phyloP scores from a whole-genome alignment of 2,113 vertebrate genomes.

The Shinisaurus crocodilurus region DNA sequence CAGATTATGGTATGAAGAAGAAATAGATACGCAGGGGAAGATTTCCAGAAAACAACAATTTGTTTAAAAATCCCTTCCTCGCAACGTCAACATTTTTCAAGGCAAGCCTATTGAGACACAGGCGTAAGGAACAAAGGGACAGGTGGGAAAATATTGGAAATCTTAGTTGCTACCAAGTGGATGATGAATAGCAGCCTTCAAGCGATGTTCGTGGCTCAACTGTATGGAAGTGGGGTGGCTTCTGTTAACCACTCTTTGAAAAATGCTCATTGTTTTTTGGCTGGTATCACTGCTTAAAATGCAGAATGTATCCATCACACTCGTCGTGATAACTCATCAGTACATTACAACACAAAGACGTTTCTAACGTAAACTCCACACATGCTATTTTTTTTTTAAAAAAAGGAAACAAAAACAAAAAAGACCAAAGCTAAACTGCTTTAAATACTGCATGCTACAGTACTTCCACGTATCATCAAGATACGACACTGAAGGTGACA shows the following conservation, averaged over 20 bases:
- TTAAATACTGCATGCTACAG: conserved; percentile 92
- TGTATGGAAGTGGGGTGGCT: conserved; percentile 56
- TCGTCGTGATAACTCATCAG: conserved; percentile 48
- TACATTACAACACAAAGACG: conserved; percentile 73
- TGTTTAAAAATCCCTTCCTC: conserved; percentile 54
- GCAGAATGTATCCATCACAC: conserved; percentile 68
- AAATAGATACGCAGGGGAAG: neutral
- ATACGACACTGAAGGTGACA: conserved; percentile 71
- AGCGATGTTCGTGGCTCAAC: conserved; percentile 50
- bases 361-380: conserved; percentile 67
- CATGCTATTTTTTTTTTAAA: conserved; percentile 72
- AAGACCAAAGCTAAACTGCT: conserved; percentile 79
- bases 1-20: conserved; percentile 31
- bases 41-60: conserved; percentile 40
- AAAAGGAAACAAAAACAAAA: conserved; percentile 51
- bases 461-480: conserved; percentile 74
- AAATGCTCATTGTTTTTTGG: conserved; percentile 43
- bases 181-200: conserved; percentile 19
- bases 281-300: conserved; percentile 68
- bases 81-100: conserved; percentile 55
- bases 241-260: conserved; percentile 33
- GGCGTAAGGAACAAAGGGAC: neutral
- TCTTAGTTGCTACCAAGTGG: conserved; percentile 40
- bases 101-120: conserved; percentile 51
- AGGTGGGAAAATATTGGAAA: neutral